Base-by-base conservation (phyloP, 2,888 invertebrate species). In the Odontomyia ornata region DNA sequence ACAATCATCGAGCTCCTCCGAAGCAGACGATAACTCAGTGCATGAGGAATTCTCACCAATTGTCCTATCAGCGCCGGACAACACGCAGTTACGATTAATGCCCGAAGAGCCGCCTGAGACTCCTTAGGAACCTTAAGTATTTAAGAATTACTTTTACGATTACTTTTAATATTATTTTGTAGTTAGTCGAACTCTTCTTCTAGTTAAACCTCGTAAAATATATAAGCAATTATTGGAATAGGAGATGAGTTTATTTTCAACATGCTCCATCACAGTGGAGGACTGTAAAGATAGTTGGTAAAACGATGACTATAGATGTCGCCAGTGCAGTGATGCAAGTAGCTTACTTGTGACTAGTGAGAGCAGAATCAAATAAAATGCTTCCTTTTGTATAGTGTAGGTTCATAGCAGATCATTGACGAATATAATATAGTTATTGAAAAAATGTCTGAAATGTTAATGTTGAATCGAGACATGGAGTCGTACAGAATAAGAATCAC, bases 81-180 rank as follows among this genome's bases (percentile, higher is more conserved):
- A 83, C 79, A 83, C 84, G 82, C 84, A 86, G 81, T 82, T 83
- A 81, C 82, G 85, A 56, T 81, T 86, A 80, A 83, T 85, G 82
- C 85, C 84, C 60, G 86, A 85, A 73, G 84, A 87, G 79, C 86
- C 86, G 80, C 87, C 87, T 78, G 87, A 86, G 84, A 84, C 84
- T 81, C 83, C 83, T 80, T 86, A 84, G 76, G 25, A 56, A 27
- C 30, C 25, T 67, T 30, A 62, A 67, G 75, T 47, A 62, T 62
- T 30, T 65, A 64, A 62, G 75, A 36, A 62, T 47, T 75, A 64
- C 27, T 75, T 75, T 43, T 75, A 64, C 60, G 46, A 47, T 75
- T 75, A 57, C 57, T 18, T 72, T 72, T 72, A 57, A 72, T 72
- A 57, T 72, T 56, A 57, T 72, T 72, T 72, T 72, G 57, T 72